Conservation (phyloP, 2,113 vertebrate genomes). For the Eretmochelys imbricata region DNA sequence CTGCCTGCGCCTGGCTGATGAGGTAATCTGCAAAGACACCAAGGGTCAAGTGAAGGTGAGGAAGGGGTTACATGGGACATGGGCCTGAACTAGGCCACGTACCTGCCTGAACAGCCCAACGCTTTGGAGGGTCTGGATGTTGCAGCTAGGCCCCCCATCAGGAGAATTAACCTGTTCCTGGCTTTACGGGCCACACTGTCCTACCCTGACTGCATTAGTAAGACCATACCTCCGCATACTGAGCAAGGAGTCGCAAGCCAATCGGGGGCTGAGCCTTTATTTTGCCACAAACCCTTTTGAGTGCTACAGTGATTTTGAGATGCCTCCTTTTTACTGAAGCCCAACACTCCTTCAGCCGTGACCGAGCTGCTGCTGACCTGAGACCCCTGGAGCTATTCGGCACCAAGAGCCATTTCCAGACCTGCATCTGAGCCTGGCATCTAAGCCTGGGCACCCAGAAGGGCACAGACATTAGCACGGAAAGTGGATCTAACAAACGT, state of each 20-base stretch:
- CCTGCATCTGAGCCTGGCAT: not conserved
- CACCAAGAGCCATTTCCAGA: not conserved
- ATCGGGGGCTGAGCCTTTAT: not conserved
- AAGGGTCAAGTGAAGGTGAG: not conserved
- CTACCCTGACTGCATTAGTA: not conserved
- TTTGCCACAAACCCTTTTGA: not conserved
- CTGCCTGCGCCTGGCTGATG: constrained; percentile 87
- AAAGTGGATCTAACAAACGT: not conserved
- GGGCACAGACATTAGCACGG: not conserved
- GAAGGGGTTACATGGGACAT: accelerated
- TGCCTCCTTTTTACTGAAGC: not conserved
- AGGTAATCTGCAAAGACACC: constrained; percentile 87
- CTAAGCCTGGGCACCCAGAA: not conserved
- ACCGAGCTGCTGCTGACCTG: not conserved
- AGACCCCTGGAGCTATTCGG: not conserved
- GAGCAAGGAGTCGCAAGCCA: not conserved
- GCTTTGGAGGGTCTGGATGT: accelerated
- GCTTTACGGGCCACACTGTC: not conserved
- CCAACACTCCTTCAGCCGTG: not conserved
- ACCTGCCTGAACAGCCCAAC: accelerated
- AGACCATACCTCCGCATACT: too few species aligned
- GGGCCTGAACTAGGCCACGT: not conserved
- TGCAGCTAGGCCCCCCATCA: too few species aligned
- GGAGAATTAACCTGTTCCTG: not conserved
- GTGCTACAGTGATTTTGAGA: not conserved